Base-by-base conservation (phyloP, 2,888 invertebrate species). In the Hypomecis punctinalis region DNA sequence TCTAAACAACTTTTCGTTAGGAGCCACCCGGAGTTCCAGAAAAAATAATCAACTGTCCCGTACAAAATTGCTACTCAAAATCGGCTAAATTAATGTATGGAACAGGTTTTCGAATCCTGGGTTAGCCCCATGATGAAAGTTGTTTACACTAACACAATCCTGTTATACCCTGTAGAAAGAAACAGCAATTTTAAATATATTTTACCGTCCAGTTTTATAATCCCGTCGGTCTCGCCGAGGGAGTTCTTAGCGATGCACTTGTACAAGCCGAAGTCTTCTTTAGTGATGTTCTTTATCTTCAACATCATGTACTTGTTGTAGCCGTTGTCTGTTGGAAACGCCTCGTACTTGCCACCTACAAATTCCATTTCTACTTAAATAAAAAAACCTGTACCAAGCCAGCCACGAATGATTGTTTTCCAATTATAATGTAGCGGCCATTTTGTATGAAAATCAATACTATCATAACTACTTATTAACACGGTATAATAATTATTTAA, bases 221-320 rank as follows among this genome's bases (percentile, higher is more conserved):
- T 96, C 59, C 98, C 97, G 84, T 97, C 97, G 33, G 98, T 98
- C 87, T 97, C 97, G 57, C 97, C 97, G 43, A 97, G 94, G 39
- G 97, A 97, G 89, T 98, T 98, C 92, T 98, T 98, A 56, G 98
- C 98, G 70, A 98, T 96, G 86, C 97, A 98, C 88, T 97, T 97
- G 94, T 98, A 98, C 74, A 96, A 97, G 63, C 97, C 97, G 82
- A 97, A 98, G 91, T 98, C 97, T 73, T 94, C 95, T 74, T 94
- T 94, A 56, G 96, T 95, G 69, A 98, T 96, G 81, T 96, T 96
- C 69, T 97, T 94, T 81, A 98, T 97, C 94, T 97, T 97, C 80
- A 98, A 94, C 95, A 96, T 96, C 98, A 98, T 98, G 91, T 96
- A 97, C 88, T 97, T 97, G 88, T 96, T 97, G 94, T 98, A 98